Base-by-base conservation (phyloP, 1,140 invertebrate species). In the Diorhabda sublineata region DNA sequence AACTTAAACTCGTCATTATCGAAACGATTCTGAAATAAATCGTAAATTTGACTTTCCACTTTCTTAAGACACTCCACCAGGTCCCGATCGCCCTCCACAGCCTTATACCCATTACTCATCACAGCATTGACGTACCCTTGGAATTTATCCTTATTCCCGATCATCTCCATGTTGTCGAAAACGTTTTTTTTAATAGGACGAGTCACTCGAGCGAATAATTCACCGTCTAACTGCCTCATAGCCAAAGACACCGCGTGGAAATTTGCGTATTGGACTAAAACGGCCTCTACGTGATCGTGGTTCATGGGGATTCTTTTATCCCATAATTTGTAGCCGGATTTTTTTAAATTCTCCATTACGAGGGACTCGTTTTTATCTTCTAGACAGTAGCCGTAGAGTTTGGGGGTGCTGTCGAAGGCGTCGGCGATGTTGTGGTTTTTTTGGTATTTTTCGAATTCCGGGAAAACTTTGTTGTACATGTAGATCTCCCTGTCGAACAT, bases 241-340 rank as follows among this genome's bases (percentile, higher is more conserved):
- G 83, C 83, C 66, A 84, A 80, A 0, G 84, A 84, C 0, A 84
- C 66, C 2, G 85, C 86, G 75, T 88, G 87, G 5, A 86, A 81
- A 62, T 81, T 82, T 3, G 82, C 87, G 71, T 87, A 82, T 45
- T 81, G 81, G 61, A 78, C 76, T 47, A 87, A 80, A 2, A 84
- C 80, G 2, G 83, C 59, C 6, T 68, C 74, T 3, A 85, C 76
- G 72, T 86, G 83, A 2, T 83, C 79, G 6, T 79, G 67, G n/a
- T 83, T 77, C 9, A 88, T 74, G 3, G 83, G 76, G 4, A 75
- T 69, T 8, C 81, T 80, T 57, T 84, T 80, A 72, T 87, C 78
- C 66, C 82, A 78, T 71, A 88, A 77, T n/a, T 65, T 64, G 70
- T 80, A 88, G 3, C 82, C 82, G 3, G 64, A 59, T 58, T 52